Evolutionary conservation across 2,113 vertebrate species (phyloP), one percentile per base, ranked within the genome.

Genomic region (Onychorhynchus coronatus): DNA sequence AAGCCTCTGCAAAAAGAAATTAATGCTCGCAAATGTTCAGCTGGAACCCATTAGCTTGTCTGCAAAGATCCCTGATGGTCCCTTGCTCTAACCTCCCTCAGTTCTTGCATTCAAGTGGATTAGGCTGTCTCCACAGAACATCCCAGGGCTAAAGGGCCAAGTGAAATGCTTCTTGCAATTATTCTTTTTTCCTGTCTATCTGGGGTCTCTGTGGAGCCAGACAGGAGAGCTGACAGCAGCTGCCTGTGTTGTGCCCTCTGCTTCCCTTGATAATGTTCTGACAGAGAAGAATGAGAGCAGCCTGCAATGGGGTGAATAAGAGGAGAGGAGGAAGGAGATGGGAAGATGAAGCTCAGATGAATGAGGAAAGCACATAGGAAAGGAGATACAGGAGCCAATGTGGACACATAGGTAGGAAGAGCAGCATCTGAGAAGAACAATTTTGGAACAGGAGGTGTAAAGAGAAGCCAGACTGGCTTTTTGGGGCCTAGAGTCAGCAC

Each of bases 281-380:
- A 79, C 93, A 96, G 85, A 97, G 95, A 96, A 94, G 92, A 83
- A 95, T 96, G 95, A 93, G 68, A 84, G 80, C 65, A 89, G 93
- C 37, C 85, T 94, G 85, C 65, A 86, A 59, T 86, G 39, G 33
- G 88, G 55, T 63, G 39, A 93, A 61, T 61, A 81, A 76, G 28
- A 14, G 66, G 82, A 83, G 47, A 55, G 56, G 35, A 84, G 13
- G 50, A 76, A 89, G 59, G 30, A 83, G 71, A 76, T 2, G 4
- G 83, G 35, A 73, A 68, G 59, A 52, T 30, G 59, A 90, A 88
- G 59, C 50, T 70, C 27, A 41, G 56, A 49, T 68, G 52, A 81
- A 88, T 19, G 39, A 89, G n/a, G 30, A 80, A 72, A 82, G 30
- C 1, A 1, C 52, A 24, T 4, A 52, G 42, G n/a, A 92, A 86